These are phyloP conservation scores for Hyppa rectilinea DNA, from an alignment of 2,888 invertebrate genomes.

Conservation along the genomic window DNA sequence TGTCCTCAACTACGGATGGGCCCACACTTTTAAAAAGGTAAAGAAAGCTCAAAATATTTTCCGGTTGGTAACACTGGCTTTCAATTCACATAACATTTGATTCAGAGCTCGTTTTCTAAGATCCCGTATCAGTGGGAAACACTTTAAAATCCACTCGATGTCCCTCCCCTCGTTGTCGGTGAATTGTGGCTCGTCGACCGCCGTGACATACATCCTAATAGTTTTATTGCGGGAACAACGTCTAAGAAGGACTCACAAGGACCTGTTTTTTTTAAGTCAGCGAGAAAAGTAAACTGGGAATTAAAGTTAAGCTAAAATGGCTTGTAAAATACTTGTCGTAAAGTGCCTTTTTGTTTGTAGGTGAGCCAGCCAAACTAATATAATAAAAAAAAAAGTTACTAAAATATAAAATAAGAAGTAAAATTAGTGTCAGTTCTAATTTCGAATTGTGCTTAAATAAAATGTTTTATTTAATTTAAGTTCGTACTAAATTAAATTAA, in stretches of 20 bases:
- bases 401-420: too few species aligned
- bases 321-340: too few species aligned
- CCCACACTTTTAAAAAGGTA: neutral
- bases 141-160: slow-evolving; percentile 77
- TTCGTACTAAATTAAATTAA: neutral
- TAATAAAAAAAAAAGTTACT: too few species aligned
- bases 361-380: too few species aligned
- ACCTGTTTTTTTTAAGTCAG: slow-evolving; percentile 51
- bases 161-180: slow-evolving; percentile 74
- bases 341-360: too few species aligned
- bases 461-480: neutral
- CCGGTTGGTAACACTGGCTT: neutral
- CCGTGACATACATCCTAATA: slow-evolving; percentile 89
- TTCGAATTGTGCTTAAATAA: neutral
- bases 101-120: slow-evolving; percentile 24
- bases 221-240: slow-evolving; percentile 77
- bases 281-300: neutral
- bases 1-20: neutral
- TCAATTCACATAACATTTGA: slow-evolving; percentile 41
- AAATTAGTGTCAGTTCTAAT: neutral
- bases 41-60: slow-evolving; percentile 4
- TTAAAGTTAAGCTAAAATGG: too few species aligned
- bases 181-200: slow-evolving; percentile 77
- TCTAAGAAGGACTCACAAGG: slow-evolving; percentile 63
- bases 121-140: slow-evolving; percentile 60